phyloP scores from a whole-genome alignment of 2,113 vertebrate genomes.

The Corythoichthys haematopterus region DNA sequence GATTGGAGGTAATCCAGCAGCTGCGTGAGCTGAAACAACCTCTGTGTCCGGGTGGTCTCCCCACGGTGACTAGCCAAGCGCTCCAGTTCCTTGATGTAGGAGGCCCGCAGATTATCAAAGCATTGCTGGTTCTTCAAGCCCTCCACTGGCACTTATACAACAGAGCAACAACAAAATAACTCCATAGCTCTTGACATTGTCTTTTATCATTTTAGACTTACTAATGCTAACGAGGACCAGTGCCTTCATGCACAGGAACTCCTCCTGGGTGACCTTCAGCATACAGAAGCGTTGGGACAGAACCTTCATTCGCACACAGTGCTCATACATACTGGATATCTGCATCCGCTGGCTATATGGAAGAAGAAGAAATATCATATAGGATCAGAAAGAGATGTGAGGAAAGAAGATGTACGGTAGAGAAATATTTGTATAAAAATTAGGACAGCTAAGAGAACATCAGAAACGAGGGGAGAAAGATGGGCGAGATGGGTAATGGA shows the following conservation, averaged over 20 bases:
- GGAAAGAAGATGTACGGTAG: constrained; percentile 12
- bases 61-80: constrained; percentile 85
- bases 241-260: constrained; percentile 96
- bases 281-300: constrained; percentile 87
- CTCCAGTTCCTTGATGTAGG: constrained; percentile 95
- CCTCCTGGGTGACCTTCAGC: constrained; percentile 89
- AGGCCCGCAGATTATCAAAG: constrained; percentile 93
- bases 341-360: constrained; percentile 85
- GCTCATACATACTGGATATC: constrained; percentile 92
- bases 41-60: constrained; percentile 84
- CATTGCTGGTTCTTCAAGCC: constrained; percentile 91
- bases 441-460: constrained; percentile 30
- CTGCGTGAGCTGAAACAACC: constrained; percentile 94
- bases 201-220: constrained; percentile 56
- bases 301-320: constrained; percentile 86
- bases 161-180: constrained; percentile 50
- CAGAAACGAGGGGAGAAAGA: constrained; percentile 44
- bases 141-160: constrained; percentile 84
- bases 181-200: constrained; percentile 38
- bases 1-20: constrained; percentile 93
- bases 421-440: constrained; percentile 8
- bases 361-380: neutral
- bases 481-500: constrained; percentile 55
- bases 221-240: constrained; percentile 94
- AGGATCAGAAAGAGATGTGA: constrained; percentile 12